phyloP scores from a whole-genome alignment of 2,888 invertebrate species.

The Hydrotaea diabolus region DNA sequence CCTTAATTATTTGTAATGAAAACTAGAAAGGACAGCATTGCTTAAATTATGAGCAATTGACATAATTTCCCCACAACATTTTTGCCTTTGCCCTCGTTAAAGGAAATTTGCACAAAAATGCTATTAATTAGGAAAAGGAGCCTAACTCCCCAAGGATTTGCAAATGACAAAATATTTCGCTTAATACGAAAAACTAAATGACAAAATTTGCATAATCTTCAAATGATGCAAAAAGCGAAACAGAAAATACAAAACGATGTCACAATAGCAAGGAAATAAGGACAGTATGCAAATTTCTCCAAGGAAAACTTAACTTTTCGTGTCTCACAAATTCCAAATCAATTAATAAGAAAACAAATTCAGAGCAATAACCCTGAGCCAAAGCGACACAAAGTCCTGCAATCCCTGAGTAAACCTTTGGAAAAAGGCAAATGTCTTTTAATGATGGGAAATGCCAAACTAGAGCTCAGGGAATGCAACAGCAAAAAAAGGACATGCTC shows the following conservation, averaged over 20 bases:
- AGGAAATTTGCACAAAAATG: slow-evolving; percentile 27
- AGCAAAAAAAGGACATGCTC: slow-evolving; percentile 40
- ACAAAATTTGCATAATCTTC: slow-evolving; percentile 47
- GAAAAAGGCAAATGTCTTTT: background rate
- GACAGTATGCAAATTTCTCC: slow-evolving; percentile 46
- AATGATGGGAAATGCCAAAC: slow-evolving; percentile 13
- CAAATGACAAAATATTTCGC: slow-evolving; percentile 51
- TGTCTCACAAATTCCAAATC: slow-evolving; percentile 22
- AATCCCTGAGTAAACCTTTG: background rate
- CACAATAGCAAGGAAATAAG: slow-evolving; percentile 26
- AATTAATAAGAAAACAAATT: slow-evolving; percentile 26
- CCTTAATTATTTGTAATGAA: too few relatives aligned
- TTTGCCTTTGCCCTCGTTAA: background rate
- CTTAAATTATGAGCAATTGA: too few relatives aligned
- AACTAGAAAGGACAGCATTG: too few relatives aligned
- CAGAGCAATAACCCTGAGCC: too few relatives aligned
- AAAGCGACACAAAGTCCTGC: background rate
- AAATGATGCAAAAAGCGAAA: background rate
- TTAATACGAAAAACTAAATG: background rate
- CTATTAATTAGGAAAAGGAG: slow-evolving; percentile 36
- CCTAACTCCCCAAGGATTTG: slow-evolving; percentile 10
- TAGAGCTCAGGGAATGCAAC: background rate
- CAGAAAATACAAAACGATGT: slow-evolving; percentile 5
- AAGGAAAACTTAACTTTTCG: background rate
- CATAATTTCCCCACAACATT: too few relatives aligned